Base-by-base conservation (phyloP, 2,888 invertebrate genomes). In the Caenorhabditis sp. region DNA sequence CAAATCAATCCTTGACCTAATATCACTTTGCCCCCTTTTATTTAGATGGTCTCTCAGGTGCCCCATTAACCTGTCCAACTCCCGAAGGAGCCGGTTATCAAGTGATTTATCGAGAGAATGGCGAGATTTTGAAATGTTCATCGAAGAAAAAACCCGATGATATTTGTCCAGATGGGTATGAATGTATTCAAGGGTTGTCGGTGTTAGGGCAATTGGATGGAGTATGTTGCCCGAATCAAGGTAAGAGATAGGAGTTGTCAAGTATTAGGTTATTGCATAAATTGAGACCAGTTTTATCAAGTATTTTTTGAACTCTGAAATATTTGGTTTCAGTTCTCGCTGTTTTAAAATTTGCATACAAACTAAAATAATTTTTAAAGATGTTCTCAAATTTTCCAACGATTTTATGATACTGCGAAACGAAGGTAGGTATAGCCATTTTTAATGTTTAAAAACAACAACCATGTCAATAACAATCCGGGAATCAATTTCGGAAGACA, bases 41-140 rank as follows among this genome's bases (percentile, higher is more conserved):
- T 31, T 31, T 31, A 85, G 85, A 74, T 31, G 84, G 84, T 14
- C 76, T 78, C 66, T 71, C 83, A 23, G 84, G 84, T 0, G 83
- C 84, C 14, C 84, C 84, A 0, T 56, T 86, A 25, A 84, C 84
- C 0, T 85, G 85, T 61, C 85, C 85, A 1, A 77, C 84, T 43
- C 85, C 85, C 5, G 80, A 81, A 54, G 84, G 84, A 12, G 84
- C 84, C 23, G 85, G 85, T 27, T 84, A 80, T 63, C 78, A 81
- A 57, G 78, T 82, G 59, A 76, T 80, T 49, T 67, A 61, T n/a
- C 80, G 83, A 63, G 67, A 77, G 38, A 74, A 67, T 21, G 74
- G 69, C 12, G 57, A 69, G 31, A 63, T 77, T 0, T 68, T 78
- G 1, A 75, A 78, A 50, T 84, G 85, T 58, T 70, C 79, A 17